Evolutionary conservation across 2,888 invertebrate species (phyloP), one percentile per base, ranked within the genome.

Genomic region (Mythimna albipuncta): DNA sequence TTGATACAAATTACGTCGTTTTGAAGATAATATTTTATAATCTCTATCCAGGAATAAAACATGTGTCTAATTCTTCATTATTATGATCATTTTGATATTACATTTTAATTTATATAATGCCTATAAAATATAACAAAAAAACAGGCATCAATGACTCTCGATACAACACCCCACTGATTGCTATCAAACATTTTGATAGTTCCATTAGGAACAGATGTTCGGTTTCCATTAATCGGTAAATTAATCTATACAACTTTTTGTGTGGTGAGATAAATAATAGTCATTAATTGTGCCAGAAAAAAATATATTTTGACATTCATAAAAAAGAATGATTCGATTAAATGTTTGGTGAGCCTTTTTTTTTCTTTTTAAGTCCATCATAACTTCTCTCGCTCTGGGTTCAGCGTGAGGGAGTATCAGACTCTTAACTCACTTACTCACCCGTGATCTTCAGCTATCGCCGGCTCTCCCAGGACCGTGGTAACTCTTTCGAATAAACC

Each of bases 151-250:
- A 74, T 69, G 63, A 68, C 41, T 75, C 64, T 65, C 54, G 64
- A 81, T 75, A 76, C 65, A 44, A 74, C 79, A 66, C 89, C 91
- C 89, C 79, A 82, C 77, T 83, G 90, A 90, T 91, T 82, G 73
- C 85, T 74, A 89, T 90, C 89, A 85, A 86, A 89, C 83, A 77
- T 87, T 88, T 88, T 88, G 88, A 90, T 91, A 89, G 84, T 85
- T 91, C 90, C 89, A 93, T 92, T 90, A 91, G 73, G 81, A 90
- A 88, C 93, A 93, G 91, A 92, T 93, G 93, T 90, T 90, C 81
- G 70, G 82, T 77, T 82, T 80, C 88, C 79, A 90, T 91, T 91
- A 90, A 92, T 90, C 87, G 88, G 85, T 82, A 85, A 85, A 89
- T 91, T 88, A 91, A 92, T 87, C 86, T 88, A 81, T 72, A 77